Evolutionary conservation across 1,140 invertebrate species (phyloP).

Genomic region (Drosophila tropicalis): DNA sequence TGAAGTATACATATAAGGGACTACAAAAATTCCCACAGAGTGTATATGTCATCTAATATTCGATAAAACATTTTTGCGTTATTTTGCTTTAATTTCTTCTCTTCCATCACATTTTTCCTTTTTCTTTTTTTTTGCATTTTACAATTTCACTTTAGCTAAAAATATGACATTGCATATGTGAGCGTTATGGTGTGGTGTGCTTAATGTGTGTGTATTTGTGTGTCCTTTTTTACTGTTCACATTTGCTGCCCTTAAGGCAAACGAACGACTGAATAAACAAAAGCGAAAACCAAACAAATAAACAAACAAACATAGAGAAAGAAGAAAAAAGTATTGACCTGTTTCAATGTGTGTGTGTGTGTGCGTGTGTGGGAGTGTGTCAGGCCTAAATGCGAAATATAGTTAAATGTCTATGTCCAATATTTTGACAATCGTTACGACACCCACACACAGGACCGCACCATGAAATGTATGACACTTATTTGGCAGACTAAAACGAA

Average conservation of each 20-base stretch:
- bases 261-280: slow-evolving; percentile 74
- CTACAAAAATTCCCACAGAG: slow-evolving; percentile 13
- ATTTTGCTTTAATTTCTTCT: slow-evolving; percentile 11
- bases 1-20: background rate
- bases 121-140: background rate
- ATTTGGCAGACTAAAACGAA: too few relatives aligned
- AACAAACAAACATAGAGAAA: slow-evolving; percentile 57
- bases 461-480: too few relatives aligned
- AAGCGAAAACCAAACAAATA: slow-evolving; percentile 58
- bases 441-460: slow-evolving; percentile 7
- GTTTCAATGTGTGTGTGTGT: slow-evolving; percentile 34
- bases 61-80: background rate
- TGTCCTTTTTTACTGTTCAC: slow-evolving; percentile 9
- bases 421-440: slow-evolving; percentile 69
- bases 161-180: background rate
- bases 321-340: slow-evolving; percentile 65
- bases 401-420: slow-evolving; percentile 40
- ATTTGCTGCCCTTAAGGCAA: slow-evolving; percentile 22
- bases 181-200: background rate
- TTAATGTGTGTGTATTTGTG: background rate
- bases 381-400: slow-evolving; percentile 40
- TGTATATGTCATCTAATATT: slow-evolving; percentile 9
- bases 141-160: slow-evolving; percentile 10
- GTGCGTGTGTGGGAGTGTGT: slow-evolving; percentile 6
- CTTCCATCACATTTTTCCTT: background rate